Conservation (phyloP, 1,140 invertebrate species). For the Dinothrombium tinctorium region DNA sequence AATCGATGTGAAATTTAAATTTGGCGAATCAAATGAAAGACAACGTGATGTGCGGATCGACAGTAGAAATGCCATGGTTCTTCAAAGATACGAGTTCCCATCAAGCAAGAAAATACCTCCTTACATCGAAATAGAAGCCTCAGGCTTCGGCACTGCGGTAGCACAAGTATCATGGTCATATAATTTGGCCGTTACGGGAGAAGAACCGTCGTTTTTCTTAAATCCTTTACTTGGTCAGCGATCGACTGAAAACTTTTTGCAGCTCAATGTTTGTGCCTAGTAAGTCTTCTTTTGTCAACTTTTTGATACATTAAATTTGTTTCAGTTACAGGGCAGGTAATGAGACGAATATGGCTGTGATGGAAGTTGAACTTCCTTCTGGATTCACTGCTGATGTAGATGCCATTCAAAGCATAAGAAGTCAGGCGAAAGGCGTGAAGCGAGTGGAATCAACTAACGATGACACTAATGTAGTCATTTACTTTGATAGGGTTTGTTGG, state of each 20-base stretch:
- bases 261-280: slow-evolving; percentile 51
- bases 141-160: slow-evolving; percentile 54
- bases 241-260: slow-evolving; percentile 53
- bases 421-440: slow-evolving; percentile 40
- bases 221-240: slow-evolving; percentile 67
- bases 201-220: slow-evolving; percentile 63
- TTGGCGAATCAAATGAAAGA: slow-evolving; percentile 28
- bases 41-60: slow-evolving; percentile 11
- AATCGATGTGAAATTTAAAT: slow-evolving; percentile 28
- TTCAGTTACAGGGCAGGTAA: slow-evolving; percentile 10
- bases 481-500: slow-evolving; percentile 38
- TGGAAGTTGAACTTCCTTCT: slow-evolving; percentile 60
- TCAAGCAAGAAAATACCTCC: slow-evolving; percentile 13
- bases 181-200: slow-evolving; percentile 64
- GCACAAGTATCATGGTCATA: slow-evolving; percentile 57
- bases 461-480: slow-evolving; percentile 51
- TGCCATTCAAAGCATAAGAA: slow-evolving; percentile 39
- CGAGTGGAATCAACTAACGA: slow-evolving; percentile 48
- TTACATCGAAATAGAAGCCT: slow-evolving; percentile 37
- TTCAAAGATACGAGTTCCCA: slow-evolving; percentile 35
- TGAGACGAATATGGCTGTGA: slow-evolving; percentile 53
- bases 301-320: not conserved
- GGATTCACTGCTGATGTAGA: slow-evolving; percentile 53
- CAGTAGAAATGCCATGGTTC: slow-evolving; percentile 40
- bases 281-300: slow-evolving; percentile 9